These are phyloP conservation scores for Myotis findleyi DNA, from an alignment of 2,797 vertebrate genomes.

Conservation along the genomic window DNA sequence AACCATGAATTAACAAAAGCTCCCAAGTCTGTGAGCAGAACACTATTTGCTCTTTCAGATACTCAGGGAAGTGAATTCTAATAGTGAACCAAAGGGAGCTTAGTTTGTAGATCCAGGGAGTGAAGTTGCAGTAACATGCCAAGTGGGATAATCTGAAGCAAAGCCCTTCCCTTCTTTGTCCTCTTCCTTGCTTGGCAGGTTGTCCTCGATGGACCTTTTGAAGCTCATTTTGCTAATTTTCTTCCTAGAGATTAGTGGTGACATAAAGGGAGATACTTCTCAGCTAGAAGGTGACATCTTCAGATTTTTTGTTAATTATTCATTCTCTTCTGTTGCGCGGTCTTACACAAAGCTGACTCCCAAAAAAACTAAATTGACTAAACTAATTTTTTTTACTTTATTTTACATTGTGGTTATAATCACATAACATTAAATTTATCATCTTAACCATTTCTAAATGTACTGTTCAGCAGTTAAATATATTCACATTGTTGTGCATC, in stretches of 20 bases:
- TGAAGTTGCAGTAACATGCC: neutral
- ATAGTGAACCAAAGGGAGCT: constrained; percentile 5
- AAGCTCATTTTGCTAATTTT: constrained; percentile 38
- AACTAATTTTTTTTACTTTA: constrained; percentile 40
- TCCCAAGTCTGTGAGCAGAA: neutral
- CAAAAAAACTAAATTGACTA: constrained; percentile 28
- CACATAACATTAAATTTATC: neutral
- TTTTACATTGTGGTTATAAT: constrained; percentile 49
- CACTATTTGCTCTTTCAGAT: neutral
- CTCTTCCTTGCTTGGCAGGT: neutral
- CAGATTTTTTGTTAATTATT: constrained; percentile 55
- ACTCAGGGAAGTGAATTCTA: constrained; percentile 13
- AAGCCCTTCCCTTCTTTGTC: constrained; percentile 14
- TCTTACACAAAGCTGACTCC: constrained; percentile 25
- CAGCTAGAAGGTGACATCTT: constrained; percentile 24
- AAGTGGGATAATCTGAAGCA: neutral
- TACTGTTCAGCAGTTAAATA: neutral
- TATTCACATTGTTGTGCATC: neutral
- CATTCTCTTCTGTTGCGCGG: neutral
- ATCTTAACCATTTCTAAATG: neutral
- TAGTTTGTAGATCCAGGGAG: neutral
- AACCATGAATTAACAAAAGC: neutral
- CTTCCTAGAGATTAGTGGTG: constrained; percentile 34
- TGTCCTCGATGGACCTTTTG: constrained; percentile 22
- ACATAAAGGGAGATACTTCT: neutral